Percentiles rank a stretch among this genome's conserved stretches.
Conservation (phyloP, 2,113 vertebrate genomes). For the Chaetura pelagica region DNA sequence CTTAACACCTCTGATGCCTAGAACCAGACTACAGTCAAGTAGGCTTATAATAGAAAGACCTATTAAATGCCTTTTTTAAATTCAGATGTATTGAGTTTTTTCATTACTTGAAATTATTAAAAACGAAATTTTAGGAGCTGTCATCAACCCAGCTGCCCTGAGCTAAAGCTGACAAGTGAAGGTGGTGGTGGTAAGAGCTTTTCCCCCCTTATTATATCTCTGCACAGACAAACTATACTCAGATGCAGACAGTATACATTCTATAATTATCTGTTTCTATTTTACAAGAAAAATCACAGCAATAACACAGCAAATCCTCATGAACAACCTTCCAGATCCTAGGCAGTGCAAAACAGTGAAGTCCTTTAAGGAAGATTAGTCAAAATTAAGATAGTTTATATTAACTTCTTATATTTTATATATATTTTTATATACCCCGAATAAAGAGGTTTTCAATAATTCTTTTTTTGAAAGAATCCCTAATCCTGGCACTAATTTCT, state of each 20-base stretch:
- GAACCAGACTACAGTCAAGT: neutral
- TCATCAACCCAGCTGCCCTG: neutral
- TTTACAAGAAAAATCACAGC: neutral
- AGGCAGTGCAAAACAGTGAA: neutral
- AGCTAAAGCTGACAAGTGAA: neutral
- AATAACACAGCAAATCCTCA: neutral
- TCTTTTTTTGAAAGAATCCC: neutral
- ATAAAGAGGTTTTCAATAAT: neutral
- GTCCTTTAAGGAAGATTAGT: slow-evolving; percentile 8
- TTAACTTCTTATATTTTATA: neutral
- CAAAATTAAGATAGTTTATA: neutral
- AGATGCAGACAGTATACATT: neutral
- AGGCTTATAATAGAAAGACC: neutral
- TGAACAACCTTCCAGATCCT: neutral
- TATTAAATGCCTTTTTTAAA: neutral
- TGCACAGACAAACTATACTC: neutral
- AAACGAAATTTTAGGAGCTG: neutral
- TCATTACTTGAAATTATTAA: neutral
- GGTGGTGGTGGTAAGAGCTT: neutral
- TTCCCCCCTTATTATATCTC: neutral
- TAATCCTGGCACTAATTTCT: neutral
- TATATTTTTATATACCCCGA: neutral
- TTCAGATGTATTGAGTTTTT: neutral
- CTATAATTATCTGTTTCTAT: neutral
- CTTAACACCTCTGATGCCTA: neutral